These are phyloP conservation scores for Anoplophora glabripennis DNA, from an alignment of 1,140 invertebrate species.

Conservation along the genomic window DNA sequence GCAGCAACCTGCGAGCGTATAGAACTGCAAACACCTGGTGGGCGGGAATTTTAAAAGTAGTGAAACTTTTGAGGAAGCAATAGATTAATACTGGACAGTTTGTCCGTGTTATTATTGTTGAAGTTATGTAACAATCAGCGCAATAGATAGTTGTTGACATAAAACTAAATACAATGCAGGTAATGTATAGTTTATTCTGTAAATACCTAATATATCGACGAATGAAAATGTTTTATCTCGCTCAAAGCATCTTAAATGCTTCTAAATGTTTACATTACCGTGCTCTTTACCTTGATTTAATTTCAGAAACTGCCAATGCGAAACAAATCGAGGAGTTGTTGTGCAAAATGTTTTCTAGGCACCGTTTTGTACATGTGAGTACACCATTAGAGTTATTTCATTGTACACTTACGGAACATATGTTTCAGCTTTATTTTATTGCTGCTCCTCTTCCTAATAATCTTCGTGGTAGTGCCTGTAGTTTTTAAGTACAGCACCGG, in stretches of 20 bases:
- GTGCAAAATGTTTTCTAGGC: conserved; percentile 18
- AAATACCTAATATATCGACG: too few species aligned
- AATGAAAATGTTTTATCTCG: too few species aligned
- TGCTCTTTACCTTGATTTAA: too few species aligned
- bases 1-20: too few species aligned
- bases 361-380: conserved; percentile 27
- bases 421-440: conserved; percentile 31
- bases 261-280: too few species aligned
- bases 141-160: not conserved
- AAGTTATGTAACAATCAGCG: conserved; percentile 1
- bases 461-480: conserved; percentile 36
- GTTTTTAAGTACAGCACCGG: conserved; percentile 34
- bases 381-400: not conserved
- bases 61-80: too few species aligned
- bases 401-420: conserved; percentile 1
- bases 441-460: conserved; percentile 28
- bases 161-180: too few species aligned
- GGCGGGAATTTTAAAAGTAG: too few species aligned
- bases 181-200: too few species aligned
- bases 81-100: too few species aligned
- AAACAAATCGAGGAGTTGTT: conserved; percentile 16
- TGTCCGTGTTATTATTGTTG: not conserved
- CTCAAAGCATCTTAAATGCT: too few species aligned
- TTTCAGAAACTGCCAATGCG: conserved; percentile 6
- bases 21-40: too few species aligned